These are phyloP conservation scores for Pseudonaja textilis DNA, from an alignment of 2,113 vertebrate genomes.

Conservation along the genomic window DNA sequence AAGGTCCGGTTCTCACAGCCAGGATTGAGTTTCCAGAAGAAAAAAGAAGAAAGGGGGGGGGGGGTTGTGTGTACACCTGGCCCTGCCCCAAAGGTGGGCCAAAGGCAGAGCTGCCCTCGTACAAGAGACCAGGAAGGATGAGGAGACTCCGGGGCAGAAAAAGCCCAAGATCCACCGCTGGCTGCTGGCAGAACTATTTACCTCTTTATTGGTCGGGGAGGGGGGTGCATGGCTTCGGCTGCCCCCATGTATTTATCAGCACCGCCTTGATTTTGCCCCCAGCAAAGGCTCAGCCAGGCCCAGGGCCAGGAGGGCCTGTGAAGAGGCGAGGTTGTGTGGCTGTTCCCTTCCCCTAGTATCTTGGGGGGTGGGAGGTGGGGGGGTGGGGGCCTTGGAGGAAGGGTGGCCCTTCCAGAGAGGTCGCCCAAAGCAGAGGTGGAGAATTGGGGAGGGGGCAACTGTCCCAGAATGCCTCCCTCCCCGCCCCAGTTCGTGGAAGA, in stretches of 20 bases:
- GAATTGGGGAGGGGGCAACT: not conserved
- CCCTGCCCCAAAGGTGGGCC: too few species aligned
- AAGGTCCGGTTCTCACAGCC: not conserved
- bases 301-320: not conserved
- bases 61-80: not conserved
- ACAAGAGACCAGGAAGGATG: not conserved
- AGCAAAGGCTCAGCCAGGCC: too few species aligned
- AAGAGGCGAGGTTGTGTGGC: not conserved
- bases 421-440: not conserved
- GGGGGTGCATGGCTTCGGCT: too few species aligned
- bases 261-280: too few species aligned
- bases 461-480: too few species aligned
- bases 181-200: not conserved
- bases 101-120: not conserved
- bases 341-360: not conserved
- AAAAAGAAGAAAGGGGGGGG: not conserved
- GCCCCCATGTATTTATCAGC: too few species aligned
- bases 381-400: not conserved
- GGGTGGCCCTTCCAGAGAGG: not conserved
- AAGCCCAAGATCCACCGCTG: not conserved
- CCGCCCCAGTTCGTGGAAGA: too few species aligned
- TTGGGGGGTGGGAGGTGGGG: not conserved
- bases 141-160: not conserved
- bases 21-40: not conserved
- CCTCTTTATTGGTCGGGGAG: not conserved